A percentile compares a stretch with the other conserved stretches of the same genome.
phyloP scores from a whole-genome alignment of 2,888 invertebrate genomes.

The Protodeltote pygarga region DNA sequence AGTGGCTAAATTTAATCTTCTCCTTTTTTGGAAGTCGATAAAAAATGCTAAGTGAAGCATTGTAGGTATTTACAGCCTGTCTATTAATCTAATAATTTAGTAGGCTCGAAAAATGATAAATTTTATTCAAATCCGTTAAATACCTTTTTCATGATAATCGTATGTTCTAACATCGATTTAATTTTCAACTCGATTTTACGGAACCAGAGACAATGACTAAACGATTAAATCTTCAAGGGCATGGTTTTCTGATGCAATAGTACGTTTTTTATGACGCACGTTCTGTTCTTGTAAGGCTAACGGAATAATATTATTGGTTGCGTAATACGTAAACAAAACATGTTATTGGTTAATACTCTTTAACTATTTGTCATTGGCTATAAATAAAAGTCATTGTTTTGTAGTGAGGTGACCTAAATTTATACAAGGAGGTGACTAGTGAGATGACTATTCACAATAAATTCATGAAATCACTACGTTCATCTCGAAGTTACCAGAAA shows the following conservation, averaged over 20 bases:
- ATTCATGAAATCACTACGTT: no score
- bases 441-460: no score
- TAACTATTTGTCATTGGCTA: not conserved
- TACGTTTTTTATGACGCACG: slow-evolving; percentile 26
- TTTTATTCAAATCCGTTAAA: no score
- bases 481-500: slow-evolving; percentile 26
- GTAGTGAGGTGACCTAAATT: slow-evolving; percentile 3
- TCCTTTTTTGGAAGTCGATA: no score
- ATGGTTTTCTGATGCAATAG: slow-evolving; percentile 67
- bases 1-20: no score
- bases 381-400: fast-evolving
- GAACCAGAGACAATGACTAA: slow-evolving; percentile 29
- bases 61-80: no score
- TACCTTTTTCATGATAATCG: no score
- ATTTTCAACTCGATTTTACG: not conserved
- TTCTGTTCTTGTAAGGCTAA: slow-evolving; percentile 35
- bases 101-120: no score
- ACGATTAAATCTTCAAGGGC: slow-evolving; percentile 19
- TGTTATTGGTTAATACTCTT: not conserved
- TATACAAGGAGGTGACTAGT: no score
- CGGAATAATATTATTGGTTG: slow-evolving; percentile 10
- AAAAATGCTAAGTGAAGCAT: no score
- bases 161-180: not conserved
- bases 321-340: not conserved
- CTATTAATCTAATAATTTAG: no score